phyloP scores from a whole-genome alignment of 53 echinoderm and acorn worm species.

The Actinopyga echinites region DNA sequence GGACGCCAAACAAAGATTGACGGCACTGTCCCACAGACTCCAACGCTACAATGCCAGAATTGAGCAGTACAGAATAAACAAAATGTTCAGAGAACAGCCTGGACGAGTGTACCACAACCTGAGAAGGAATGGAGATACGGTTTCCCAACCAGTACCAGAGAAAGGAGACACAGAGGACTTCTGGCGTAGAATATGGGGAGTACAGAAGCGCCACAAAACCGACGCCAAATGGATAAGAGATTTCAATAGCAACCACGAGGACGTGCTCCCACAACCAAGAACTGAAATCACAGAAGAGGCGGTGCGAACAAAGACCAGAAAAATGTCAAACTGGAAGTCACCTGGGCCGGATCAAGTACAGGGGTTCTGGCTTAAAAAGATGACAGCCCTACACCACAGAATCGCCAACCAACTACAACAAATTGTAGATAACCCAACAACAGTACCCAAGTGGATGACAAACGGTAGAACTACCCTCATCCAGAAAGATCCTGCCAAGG shows the following conservation, averaged over 20 bases:
- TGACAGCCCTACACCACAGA: background rate
- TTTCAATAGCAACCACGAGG: background rate
- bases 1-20: background rate
- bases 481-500: too few relatives aligned
- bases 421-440: background rate
- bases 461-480: too few relatives aligned
- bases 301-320: background rate
- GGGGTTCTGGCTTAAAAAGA: constrained; percentile 5
- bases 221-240: background rate
- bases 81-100: too few relatives aligned
- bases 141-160: background rate
- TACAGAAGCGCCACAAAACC: too few relatives aligned
- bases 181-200: too few relatives aligned
- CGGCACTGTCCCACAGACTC: too few relatives aligned
- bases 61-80: background rate
- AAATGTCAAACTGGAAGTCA: too few relatives aligned
- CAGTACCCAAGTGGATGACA: background rate
- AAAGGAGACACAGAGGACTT: background rate
- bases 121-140: background rate
- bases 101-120: background rate
- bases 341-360: background rate
- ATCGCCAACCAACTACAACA: background rate
- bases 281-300: background rate
- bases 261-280: background rate
- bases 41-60: background rate